Evolutionary conservation across 2,888 invertebrate genomes (phyloP), one percentile per base, ranked within the genome.

Genomic region (Drosophila vallismaia): DNA sequence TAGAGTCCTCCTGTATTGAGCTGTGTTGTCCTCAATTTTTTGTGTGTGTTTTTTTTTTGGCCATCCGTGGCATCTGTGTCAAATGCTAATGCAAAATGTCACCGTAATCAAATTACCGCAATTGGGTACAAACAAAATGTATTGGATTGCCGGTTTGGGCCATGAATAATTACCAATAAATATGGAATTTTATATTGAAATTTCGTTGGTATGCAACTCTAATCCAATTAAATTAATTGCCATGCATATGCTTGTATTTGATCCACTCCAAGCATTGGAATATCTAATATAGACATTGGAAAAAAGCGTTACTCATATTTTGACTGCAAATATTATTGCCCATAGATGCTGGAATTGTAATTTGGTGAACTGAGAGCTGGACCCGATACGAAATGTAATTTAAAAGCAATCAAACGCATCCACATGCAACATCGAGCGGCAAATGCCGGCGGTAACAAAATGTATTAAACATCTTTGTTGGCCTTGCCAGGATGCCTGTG

Each of bases 61-160:
- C 48, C 51, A 36, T 36, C 36, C n/a, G 29, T 49, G 66, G 48
- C 67, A 58, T 64, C 63, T 75, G 75, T 71, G 66, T 74, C 79
- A 82, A 74, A 82, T 85, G 79, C 86, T 82, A 86, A 85, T 80
- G 76, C 74, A 10, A 19, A 86, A 86, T 82, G 83, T 71, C 70
- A 48, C 53, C 42, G 69, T 76, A 86, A 80, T 80, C 71, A 79
- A 76, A 80, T 86, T 76, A 86, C 74, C 52, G 31, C 67, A 69
- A 74, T 67, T 53, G 48, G 28, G 24, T 10, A 14, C 7, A 12
- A 38, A 48, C 54, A 51, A 50, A 75, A 69, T 76, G 38, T 51
- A 51, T 64, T 64, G 36, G 36, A 45, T 63, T 45, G 33, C 49
- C 8, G 12, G 44, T 28, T n/a, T 42, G 49, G 40, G 40, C 36